Percentiles rank a stretch among this genome's conserved stretches.
Evolutionary conservation across 2,113 vertebrate genomes (phyloP).

Genomic region (Sturnus vulgaris): DNA sequence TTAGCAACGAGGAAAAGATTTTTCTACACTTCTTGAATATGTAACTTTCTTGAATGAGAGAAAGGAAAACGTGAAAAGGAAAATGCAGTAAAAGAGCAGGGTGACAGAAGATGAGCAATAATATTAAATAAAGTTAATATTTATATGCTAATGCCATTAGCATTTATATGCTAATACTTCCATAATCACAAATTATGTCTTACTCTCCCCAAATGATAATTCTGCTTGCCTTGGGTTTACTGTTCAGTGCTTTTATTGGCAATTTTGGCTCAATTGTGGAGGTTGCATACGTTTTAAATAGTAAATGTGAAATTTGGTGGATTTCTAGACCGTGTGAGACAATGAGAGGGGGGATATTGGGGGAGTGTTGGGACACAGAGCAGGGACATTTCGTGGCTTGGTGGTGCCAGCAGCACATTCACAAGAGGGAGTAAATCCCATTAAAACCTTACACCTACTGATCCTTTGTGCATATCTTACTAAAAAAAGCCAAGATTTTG

Average conservation of each 20-base stretch:
- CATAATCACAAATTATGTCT: not conserved
- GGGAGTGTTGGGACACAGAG: not conserved
- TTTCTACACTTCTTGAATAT: not conserved
- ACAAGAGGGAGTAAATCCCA: not conserved
- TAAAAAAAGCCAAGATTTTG: not conserved
- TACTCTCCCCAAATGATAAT: not conserved
- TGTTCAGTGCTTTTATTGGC: not conserved
- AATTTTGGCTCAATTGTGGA: not conserved
- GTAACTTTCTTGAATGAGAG: not conserved
- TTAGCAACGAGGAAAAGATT: not conserved
- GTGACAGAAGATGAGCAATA: not conserved
- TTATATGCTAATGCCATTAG: constrained; percentile 10
- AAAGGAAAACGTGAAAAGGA: not conserved
- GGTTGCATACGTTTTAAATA: not conserved
- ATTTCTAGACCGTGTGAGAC: not conserved
- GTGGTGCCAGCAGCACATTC: not conserved
- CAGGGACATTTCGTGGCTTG: not conserved
- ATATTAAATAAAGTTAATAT: constrained; percentile 10
- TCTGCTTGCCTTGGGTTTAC: not conserved
- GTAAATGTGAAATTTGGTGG: not conserved
- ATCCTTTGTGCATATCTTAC: not conserved
- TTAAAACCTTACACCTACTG: too few species aligned
- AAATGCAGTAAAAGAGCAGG: not conserved
- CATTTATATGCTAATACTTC: not conserved
- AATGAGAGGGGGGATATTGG: rapidly evolving